phyloP scores from a whole-genome alignment of 2,113 vertebrate species.

The Microcebus tavaratra region DNA sequence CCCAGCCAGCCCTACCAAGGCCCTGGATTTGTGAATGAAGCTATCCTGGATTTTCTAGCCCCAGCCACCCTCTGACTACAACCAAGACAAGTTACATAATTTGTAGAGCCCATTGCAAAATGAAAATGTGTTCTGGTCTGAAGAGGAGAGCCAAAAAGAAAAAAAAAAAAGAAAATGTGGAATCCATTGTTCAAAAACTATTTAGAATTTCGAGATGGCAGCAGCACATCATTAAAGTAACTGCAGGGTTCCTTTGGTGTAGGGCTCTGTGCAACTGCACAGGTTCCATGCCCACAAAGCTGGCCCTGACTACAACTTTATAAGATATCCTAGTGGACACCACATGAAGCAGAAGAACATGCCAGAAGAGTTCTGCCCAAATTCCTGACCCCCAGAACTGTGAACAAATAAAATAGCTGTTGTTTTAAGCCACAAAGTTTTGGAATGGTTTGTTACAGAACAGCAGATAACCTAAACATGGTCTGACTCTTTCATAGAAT shows the following conservation, averaged over 20 bases:
- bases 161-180: background rate
- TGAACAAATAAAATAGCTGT: background rate
- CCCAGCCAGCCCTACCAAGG: background rate
- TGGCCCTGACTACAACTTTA: background rate
- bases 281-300: background rate
- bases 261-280: background rate
- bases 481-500: background rate
- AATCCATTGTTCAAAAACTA: background rate
- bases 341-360: background rate
- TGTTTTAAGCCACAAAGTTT: background rate
- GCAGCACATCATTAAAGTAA: background rate
- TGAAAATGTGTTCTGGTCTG: background rate
- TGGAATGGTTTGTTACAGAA: background rate
- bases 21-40: background rate
- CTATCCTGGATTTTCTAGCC: background rate
- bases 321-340: background rate
- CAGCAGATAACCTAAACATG: background rate
- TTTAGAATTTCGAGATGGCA: background rate
- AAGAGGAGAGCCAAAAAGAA: too few relatives aligned
- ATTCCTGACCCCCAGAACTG: background rate
- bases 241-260: background rate
- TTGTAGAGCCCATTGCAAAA: background rate
- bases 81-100: background rate
- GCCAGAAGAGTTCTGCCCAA: background rate
- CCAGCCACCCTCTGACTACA: background rate